Percentiles rank a stretch among this genome's conserved stretches.
phyloP scores from a whole-genome alignment of 2,113 vertebrate species.

The Sialia sialis region DNA sequence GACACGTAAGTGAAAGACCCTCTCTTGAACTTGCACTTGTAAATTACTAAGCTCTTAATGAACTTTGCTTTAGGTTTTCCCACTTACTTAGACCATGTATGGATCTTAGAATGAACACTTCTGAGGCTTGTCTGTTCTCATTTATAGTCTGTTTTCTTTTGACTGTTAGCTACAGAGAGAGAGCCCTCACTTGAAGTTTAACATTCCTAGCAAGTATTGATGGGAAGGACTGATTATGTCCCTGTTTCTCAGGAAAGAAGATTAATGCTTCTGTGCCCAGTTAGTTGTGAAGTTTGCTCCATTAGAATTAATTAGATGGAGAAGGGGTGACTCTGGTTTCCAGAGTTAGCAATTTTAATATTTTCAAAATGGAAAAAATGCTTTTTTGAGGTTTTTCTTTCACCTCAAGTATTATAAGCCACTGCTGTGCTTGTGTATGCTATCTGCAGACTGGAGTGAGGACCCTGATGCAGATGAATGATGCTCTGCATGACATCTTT shows the following conservation, averaged over 20 bases:
- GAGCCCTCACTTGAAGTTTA: background rate
- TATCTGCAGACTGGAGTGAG: background rate
- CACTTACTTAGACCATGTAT: background rate
- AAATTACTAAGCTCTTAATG: background rate
- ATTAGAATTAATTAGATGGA: background rate
- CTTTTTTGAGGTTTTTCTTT: background rate
- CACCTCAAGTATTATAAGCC: background rate
- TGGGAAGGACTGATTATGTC: background rate
- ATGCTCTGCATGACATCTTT: background rate
- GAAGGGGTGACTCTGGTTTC: background rate
- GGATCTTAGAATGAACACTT: background rate
- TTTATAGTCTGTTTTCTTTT: background rate
- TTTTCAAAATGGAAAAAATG: background rate
- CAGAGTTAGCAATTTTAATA: background rate
- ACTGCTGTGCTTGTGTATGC: background rate
- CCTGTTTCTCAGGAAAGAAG: background rate
- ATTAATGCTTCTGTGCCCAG: background rate
- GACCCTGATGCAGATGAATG: background rate
- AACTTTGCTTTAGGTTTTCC: background rate
- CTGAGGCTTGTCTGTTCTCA: background rate
- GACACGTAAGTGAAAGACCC: constrained; percentile 84
- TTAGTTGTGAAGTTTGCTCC: background rate
- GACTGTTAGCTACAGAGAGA: background rate
- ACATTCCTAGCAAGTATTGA: background rate
- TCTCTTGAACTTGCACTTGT: background rate